Percentiles rank a stretch among this genome's conserved stretches.
Conservation (phyloP, 2,888 invertebrate species). For the Operophtera brumata region DNA sequence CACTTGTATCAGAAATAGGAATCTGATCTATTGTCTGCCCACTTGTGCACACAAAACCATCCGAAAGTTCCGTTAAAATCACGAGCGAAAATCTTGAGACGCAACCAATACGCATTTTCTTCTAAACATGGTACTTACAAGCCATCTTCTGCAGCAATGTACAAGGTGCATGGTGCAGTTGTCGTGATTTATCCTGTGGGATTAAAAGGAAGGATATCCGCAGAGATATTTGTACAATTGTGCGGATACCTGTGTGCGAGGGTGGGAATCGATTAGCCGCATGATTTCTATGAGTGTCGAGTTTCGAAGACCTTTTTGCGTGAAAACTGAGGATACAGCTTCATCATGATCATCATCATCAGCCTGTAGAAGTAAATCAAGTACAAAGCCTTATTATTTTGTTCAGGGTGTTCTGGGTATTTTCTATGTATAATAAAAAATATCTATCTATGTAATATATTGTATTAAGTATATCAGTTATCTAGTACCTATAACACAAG, state of each 20-base stretch:
- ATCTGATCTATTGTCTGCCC: slow-evolving; percentile 15
- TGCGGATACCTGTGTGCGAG: slow-evolving; percentile 25
- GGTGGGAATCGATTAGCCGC: slow-evolving; percentile 22
- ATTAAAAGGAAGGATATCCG: slow-evolving; percentile 19
- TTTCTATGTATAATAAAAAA: too few species aligned
- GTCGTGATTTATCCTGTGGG: neutral
- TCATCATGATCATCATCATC: too few species aligned
- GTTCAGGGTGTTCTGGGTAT: too few species aligned
- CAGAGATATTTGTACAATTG: slow-evolving; percentile 34
- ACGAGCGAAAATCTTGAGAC: neutral
- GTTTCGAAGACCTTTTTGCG: neutral
- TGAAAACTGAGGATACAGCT: neutral
- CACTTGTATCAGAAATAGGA: slow-evolving; percentile 5
- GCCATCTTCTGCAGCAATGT: neutral
- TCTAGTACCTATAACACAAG: too few species aligned
- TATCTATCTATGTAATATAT: too few species aligned
- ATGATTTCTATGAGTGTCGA: slow-evolving; percentile 13
- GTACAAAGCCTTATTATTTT: too few species aligned
- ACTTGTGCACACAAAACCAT: slow-evolving; percentile 21
- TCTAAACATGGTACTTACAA: neutral
- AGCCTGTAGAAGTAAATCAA: too few species aligned
- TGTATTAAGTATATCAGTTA: too few species aligned
- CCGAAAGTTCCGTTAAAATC: neutral
- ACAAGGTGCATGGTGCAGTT: neutral
- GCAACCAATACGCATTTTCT: slow-evolving; percentile 3